Conservation (phyloP, 1,140 invertebrate genomes). For the Lepidurus packardi region DNA sequence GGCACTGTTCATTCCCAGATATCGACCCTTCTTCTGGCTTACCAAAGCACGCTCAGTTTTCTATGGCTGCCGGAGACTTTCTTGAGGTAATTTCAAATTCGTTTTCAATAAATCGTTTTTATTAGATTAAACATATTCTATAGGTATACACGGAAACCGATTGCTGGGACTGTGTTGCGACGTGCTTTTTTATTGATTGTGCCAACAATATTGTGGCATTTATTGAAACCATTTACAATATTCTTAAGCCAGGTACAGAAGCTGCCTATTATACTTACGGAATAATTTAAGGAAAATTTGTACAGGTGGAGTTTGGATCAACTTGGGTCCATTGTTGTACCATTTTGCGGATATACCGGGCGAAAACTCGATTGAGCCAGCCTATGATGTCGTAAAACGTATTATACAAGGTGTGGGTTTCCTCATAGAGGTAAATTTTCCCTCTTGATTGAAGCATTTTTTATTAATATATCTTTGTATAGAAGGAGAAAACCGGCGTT, state of each 20-base stretch:
- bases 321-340: constrained; percentile 78
- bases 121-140: constrained; percentile 10
- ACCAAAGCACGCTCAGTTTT: constrained; percentile 66
- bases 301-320: constrained; percentile 74
- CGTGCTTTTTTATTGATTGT: constrained; percentile 98
- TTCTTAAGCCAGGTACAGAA: constrained; percentile 67
- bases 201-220: constrained; percentile 92
- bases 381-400: constrained; percentile 73
- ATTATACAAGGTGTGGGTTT: constrained; percentile 85
- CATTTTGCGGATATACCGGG: constrained; percentile 85
- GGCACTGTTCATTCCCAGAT: constrained; percentile 79
- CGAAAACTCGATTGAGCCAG: constrained; percentile 90
- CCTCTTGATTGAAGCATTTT: background rate
- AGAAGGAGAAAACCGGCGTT: constrained; percentile 70
- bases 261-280: constrained; percentile 27
- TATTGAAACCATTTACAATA: constrained; percentile 87
- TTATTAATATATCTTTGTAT: constrained; percentile 42
- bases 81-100: constrained; percentile 59
- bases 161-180: constrained; percentile 86
- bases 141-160: constrained; percentile 68
- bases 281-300: background rate
- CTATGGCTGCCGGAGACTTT: constrained; percentile 94
- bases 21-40: constrained; percentile 64
- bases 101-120: constrained; percentile 34
- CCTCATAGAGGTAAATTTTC: constrained; percentile 62